phyloP scores from a whole-genome alignment of 2,888 invertebrate genomes.

The Lycophotia porphyrea region DNA sequence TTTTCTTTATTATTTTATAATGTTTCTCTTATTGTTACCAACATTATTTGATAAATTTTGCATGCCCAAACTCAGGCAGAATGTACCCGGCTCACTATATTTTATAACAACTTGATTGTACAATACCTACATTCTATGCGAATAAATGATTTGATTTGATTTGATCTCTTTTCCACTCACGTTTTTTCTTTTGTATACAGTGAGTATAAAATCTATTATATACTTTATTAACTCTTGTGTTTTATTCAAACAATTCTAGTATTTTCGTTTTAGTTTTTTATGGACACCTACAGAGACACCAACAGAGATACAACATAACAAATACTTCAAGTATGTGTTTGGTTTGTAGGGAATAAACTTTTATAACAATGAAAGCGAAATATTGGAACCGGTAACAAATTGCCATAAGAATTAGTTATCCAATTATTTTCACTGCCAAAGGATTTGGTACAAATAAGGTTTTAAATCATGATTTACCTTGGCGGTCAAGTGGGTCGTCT shows the following conservation, averaged over 20 bases:
- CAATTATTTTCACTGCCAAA: conserved; percentile 19
- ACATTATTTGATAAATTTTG: too few relatives aligned
- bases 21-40: too few relatives aligned
- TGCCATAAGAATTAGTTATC: background rate
- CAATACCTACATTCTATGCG: too few relatives aligned
- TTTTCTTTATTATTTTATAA: too few relatives aligned
- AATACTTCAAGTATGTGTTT: too few relatives aligned
- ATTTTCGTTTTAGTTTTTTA: background rate
- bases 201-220: background rate
- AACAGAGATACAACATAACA: background rate
- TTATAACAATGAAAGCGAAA: background rate
- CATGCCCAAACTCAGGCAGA: too few relatives aligned
- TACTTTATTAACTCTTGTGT: background rate
- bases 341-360: background rate
- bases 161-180: too few relatives aligned
- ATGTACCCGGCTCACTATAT: too few relatives aligned
- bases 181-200: background rate
- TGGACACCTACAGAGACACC: background rate
- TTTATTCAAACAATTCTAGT: background rate
- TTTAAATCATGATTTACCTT: conserved; percentile 9
- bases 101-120: too few relatives aligned
- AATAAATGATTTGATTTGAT: too few relatives aligned
- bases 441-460: conserved; percentile 15
- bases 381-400: background rate
- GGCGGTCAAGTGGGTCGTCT: too few relatives aligned